Base-by-base conservation (phyloP, 2,888 invertebrate genomes). In the Aspidiotus destructor region DNA sequence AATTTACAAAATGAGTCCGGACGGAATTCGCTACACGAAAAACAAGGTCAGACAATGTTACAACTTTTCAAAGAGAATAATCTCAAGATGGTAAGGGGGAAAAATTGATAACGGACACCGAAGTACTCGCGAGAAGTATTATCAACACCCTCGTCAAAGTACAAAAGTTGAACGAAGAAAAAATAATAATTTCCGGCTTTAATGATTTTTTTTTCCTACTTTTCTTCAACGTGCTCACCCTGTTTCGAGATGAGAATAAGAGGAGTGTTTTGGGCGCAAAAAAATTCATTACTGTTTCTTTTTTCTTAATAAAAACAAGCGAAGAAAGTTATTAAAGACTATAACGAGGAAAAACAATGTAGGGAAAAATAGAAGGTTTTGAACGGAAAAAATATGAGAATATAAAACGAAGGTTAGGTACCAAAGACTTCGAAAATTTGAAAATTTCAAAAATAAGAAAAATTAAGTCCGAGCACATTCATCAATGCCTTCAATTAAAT, bases 391-490 rank as follows among this genome's bases (percentile, higher is more conserved):
- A 55, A 64, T 57, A 41, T 7, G 44, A 41, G 28, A 57, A 54
- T 17, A 64, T 57, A 62, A 63, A 63, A 55, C n/a, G 41, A 55
- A 42, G 42, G 54, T 54, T 64, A n/a, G n/a, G n/a, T n/a, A 54
- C 53, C 41, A 41, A 41, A 28, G 28, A 28, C 28, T 28, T 28
- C 5, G 28, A 28, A 28, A 28, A 28, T 28, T 28, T 28, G 28
- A 28, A 28, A 28, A 28, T 28, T 28, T 28, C 28, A 44, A 64
- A 64, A 64, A 44, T 41, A 55, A 58, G 67, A 67, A 67, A 61
- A 67, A 67, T 67, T 67, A 67, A 67, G 67, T 67, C 67, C 57
- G 57, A 67, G 67, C 67, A 60, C 67, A 67, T 67, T 67, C 67
- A 67, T 67, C 67, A 44, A 60, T 67, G 60, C 60, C 58, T 67